Conservation (phyloP, 2,113 vertebrate genomes). For the Triplophysa dalaica region DNA sequence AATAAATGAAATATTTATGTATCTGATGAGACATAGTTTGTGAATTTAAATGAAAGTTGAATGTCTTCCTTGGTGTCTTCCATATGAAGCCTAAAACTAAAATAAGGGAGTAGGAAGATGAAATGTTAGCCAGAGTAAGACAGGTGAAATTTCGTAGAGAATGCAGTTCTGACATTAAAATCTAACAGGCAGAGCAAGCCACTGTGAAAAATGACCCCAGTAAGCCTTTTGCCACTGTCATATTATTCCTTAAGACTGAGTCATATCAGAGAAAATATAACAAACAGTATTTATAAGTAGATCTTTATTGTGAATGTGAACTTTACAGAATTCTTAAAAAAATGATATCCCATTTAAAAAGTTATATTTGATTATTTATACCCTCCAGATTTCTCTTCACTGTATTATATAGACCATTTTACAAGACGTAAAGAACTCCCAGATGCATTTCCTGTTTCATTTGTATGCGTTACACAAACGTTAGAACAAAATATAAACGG, state of each 20-base stretch:
- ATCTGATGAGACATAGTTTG: background rate
- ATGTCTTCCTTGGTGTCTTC: slow-evolving; percentile 7
- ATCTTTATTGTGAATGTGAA: background rate
- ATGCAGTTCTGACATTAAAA: background rate
- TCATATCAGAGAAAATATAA: background rate
- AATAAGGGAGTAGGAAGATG: background rate
- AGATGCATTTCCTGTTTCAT: no score
- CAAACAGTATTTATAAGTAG: background rate
- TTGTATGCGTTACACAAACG: no score
- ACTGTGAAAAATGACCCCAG: background rate
- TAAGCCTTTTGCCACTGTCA: background rate
- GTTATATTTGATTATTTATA: background rate
- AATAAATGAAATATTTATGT: slow-evolving; percentile 33
- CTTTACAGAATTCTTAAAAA: background rate
- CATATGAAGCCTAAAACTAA: background rate
- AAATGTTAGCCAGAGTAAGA: background rate
- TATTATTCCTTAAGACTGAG: background rate
- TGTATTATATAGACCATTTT: background rate
- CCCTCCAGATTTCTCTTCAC: background rate
- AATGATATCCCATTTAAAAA: background rate
- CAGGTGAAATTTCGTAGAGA: background rate
- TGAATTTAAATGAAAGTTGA: background rate
- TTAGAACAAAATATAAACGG: no score
- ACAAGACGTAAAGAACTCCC: no score
- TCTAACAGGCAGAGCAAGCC: background rate